Base-by-base conservation (phyloP, 2,888 invertebrate species). In the Cerceris ruficornis region DNA sequence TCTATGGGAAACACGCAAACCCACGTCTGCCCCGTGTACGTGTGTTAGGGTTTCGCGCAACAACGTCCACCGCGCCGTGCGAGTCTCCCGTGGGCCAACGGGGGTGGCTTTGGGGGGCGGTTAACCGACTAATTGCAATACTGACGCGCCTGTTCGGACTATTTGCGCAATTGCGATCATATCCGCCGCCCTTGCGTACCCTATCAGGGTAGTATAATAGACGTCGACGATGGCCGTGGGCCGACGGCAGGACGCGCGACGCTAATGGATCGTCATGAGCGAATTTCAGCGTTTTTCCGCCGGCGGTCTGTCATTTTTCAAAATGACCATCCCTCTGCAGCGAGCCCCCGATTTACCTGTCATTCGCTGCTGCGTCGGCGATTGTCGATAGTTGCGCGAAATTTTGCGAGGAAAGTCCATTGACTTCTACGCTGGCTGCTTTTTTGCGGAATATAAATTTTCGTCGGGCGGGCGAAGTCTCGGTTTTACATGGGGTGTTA, bases 41-140 rank as follows among this genome's bases (percentile, higher is more conserved):
- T 52, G 46, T 15, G 42, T 57, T n/a, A 57, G 55, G 58, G 64
- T 75, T 60, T 74, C 65, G 75, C 59, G 71, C 77, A 77, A 75
- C 85, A 60, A 65, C 70, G 57, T 55, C 66, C 46, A 62, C 65
- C 76, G 75, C 84, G 58, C 85, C 69, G 66, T 66, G 70, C 50
- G 74, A 55, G 49, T 75, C 70, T 71, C 81, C 73, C 79, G 78
- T 64, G 69, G 79, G 55, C 54, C 59, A 39, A 28, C 54, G 17
- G 68, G 50, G 65, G 65, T 60, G 72, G 64, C 70, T 79, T 75
- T 70, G 74, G 77, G 75, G 83, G 73, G 69, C 74, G 91, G 90
- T 91, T 91, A 89, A 91, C 90, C 91, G 85, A 90, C 90, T 90
- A 91, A 91, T 91, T 91, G 88, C 91, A 89, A 91, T 89, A 90